Base-by-base conservation (phyloP, 2,888 invertebrate genomes). In the Noctua pronuba region DNA sequence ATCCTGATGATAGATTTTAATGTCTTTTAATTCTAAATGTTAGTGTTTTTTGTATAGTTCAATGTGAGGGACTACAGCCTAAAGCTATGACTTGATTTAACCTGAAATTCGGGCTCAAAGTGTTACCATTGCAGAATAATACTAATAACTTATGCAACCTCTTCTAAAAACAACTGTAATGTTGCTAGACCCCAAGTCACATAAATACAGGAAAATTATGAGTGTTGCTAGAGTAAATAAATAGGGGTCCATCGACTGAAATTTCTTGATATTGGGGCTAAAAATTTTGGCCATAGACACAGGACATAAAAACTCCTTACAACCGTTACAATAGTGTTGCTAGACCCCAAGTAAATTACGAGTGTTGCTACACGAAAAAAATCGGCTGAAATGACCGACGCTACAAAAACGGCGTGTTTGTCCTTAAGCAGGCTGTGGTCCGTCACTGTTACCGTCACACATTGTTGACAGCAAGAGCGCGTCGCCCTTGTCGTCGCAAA, bases 401-500 rank as follows among this genome's bases (percentile, higher is more conserved):
- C 58, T 82, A 83, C 70, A 80, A 58, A 70, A 69, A 24, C 31
- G 62, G 79, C 73, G 79, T 83, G 58, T 79, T 82, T 79, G 52
- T 41, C 41, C 41, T 60, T 46, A 46, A 65, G 31, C 55, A 75
- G 74, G 82, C 79, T 86, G 85, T 87, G 85, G 86, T 89, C 79
- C 82, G 84, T 87, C 86, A 88, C 77, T 80, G 84, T 86, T 69
- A 83, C 41, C 82, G 84, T 88, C 84, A 86, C 91, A 84, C 93
- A 92, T 91, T 92, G 85, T 85, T 88, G 91, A 88, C 95, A 95
- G 95, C 93, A 94, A 94, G 92, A 93, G 94, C 88, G 94, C 88
- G 79, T 96, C 97, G 84, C 97, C 97, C 91, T 92, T 95, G 90
- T 94, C 95, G 82, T 94, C 95, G 84, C 95, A 96, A 90, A 94